Conservation (phyloP, 2,797 vertebrate genomes). For the Pelobates cultripes region DNA sequence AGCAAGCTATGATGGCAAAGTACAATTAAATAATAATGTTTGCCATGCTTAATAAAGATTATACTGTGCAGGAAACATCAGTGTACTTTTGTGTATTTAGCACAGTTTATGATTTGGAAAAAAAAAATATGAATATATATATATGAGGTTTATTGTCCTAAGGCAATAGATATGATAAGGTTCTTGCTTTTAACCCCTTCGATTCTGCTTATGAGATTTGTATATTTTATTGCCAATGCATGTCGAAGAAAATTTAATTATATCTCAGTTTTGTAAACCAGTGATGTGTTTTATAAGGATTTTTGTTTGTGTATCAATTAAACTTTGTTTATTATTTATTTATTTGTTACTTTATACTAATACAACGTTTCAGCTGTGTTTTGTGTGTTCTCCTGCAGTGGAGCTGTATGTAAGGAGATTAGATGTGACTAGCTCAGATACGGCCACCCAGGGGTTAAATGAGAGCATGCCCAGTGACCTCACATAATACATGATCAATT, state of each 20-base stretch:
- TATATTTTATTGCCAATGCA: too few relatives aligned
- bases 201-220: not conserved
- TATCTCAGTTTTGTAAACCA: too few relatives aligned
- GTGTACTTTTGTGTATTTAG: slow-evolving; percentile 42
- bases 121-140: not conserved
- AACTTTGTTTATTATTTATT: too few relatives aligned
- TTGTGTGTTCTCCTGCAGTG: too few relatives aligned
- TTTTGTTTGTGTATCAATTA: too few relatives aligned
- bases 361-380: too few relatives aligned
- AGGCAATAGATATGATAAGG: not conserved
- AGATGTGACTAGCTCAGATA: slow-evolving; percentile 10
- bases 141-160: slow-evolving; percentile 10
- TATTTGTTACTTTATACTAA: too few relatives aligned
- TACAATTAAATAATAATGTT: slow-evolving; percentile 42
- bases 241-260: too few relatives aligned
- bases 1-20: slow-evolving; percentile 55
- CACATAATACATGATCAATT: slow-evolving; percentile 41
- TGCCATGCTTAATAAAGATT: slow-evolving; percentile 38
- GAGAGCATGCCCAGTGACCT: slow-evolving; percentile 18
- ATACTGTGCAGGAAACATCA: slow-evolving; percentile 50
- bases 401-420: not conserved
- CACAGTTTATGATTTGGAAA: slow-evolving; percentile 38
- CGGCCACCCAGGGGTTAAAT: slow-evolving; percentile 25
- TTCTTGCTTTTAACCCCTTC: not conserved
- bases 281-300: too few relatives aligned